Conservation (phyloP, 2,888 invertebrate genomes). For the Beris chalybata region DNA sequence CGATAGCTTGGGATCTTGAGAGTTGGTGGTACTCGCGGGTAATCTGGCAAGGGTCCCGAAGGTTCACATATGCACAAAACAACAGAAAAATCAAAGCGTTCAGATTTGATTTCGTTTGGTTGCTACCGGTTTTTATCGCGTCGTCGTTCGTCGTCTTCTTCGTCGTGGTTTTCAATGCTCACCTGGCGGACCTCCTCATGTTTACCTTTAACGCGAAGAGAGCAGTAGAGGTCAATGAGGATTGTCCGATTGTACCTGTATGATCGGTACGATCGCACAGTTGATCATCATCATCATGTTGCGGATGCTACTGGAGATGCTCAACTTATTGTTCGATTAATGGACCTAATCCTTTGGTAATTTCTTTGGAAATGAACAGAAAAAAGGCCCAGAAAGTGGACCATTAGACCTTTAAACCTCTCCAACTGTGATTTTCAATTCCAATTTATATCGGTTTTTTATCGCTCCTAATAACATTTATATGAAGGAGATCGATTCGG, state of each 20-base stretch:
- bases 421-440: constrained; percentile 14
- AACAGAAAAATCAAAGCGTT: constrained; percentile 21
- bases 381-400: constrained; percentile 2
- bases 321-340: constrained; percentile 29
- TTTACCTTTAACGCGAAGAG: constrained; percentile 17
- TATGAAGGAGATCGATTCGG: constrained; percentile 15
- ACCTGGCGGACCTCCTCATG: background rate
- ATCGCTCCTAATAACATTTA: constrained; percentile 7
- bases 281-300: constrained; percentile 18
- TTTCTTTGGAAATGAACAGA: constrained; percentile 26
- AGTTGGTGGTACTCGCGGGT: background rate
- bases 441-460: constrained; percentile 12
- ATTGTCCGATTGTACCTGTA: constrained; percentile 24
- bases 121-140: constrained; percentile 37
- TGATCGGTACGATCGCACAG: background rate
- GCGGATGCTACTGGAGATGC: constrained; percentile 19
- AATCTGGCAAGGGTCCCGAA: background rate
- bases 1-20: constrained; percentile 11
- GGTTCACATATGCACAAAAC: background rate
- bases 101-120: constrained; percentile 37
- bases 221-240: constrained; percentile 34
- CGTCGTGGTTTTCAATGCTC: background rate
- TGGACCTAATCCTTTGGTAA: constrained; percentile 36
- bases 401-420: constrained; percentile 6
- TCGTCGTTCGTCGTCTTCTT: constrained; percentile 10